phyloP scores from a whole-genome alignment of 2,888 invertebrate genomes.

The Caenorhabditis sp. region DNA sequence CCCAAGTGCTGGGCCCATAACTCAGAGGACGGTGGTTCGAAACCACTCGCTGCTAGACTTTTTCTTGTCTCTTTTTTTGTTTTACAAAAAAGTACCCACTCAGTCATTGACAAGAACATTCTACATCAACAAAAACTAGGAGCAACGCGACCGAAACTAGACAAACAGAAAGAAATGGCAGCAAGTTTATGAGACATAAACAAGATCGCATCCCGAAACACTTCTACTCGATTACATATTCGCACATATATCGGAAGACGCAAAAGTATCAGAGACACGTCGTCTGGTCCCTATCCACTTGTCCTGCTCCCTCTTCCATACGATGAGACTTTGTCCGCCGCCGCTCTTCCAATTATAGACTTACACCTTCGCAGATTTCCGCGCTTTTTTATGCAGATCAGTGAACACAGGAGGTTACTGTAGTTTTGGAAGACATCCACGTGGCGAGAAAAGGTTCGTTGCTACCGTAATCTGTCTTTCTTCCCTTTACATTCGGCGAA shows the following conservation, averaged over 20 bases:
- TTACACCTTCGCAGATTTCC: constrained; percentile 9
- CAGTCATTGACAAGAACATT: constrained; percentile 2
- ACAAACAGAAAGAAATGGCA: constrained; percentile 16
- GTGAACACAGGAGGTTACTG: no score
- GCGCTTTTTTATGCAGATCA: neutral
- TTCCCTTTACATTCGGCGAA: constrained; percentile 17
- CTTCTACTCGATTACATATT: constrained; percentile 57
- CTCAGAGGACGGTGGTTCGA: constrained; percentile 88
- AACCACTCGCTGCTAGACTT: constrained; percentile 71
- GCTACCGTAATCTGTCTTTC: constrained; percentile 1
- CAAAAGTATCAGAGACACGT: constrained; percentile 52
- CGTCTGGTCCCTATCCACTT: constrained; percentile 3
- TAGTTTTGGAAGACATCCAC: neutral
- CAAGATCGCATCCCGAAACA: constrained; percentile 46
- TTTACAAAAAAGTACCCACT: constrained; percentile 2
- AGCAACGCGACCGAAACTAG: neutral
- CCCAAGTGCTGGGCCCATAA: constrained; percentile 87
- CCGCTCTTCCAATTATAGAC: constrained; percentile 47
- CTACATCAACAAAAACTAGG: constrained; percentile 7
- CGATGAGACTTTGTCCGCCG: constrained; percentile 41
- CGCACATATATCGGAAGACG: constrained; percentile 55
- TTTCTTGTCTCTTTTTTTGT: neutral
- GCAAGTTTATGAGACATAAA: constrained; percentile 34
- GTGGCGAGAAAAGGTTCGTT: no score
- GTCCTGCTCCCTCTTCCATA: constrained; percentile 18